Conservation (phyloP, 2,797 vertebrate species). For the Ispidina lecontei region DNA sequence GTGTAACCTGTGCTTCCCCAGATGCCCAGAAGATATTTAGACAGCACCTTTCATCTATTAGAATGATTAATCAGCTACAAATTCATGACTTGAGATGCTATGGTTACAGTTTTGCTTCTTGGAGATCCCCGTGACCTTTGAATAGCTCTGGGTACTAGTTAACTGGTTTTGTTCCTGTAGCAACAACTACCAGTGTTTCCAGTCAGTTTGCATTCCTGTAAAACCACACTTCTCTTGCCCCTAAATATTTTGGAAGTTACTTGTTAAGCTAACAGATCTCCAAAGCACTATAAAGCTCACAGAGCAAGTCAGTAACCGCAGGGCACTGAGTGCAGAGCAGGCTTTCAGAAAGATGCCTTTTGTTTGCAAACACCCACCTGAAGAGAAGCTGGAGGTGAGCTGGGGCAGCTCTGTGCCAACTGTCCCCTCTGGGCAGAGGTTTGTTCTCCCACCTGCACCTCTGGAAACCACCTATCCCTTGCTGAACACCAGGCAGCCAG, state of each 20-base stretch:
- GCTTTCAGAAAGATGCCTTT: conserved; percentile 12
- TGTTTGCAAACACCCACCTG: background rate
- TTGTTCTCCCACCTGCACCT: background rate
- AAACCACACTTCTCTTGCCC: conserved; percentile 39
- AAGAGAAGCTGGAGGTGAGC: background rate
- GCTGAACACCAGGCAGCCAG: fast-evolving
- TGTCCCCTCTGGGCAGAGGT: background rate
- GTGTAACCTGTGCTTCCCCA: background rate
- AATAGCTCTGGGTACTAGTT: conserved; percentile 15
- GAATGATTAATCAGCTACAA: conserved; percentile 41
- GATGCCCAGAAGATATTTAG: background rate
- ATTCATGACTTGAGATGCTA: background rate
- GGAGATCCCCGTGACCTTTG: background rate
- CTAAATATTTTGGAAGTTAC: conserved; percentile 46
- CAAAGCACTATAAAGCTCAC: conserved; percentile 5
- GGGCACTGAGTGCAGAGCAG: background rate
- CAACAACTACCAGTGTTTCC: conserved; percentile 45
- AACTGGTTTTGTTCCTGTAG: conserved; percentile 41
- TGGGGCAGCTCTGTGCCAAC: background rate
- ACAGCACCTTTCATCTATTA: conserved; percentile 14
- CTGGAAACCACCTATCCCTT: background rate
- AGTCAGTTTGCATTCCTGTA: conserved; percentile 51
- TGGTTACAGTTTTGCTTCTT: conserved; percentile 4
- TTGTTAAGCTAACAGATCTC: conserved; percentile 43
- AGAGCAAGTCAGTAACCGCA: conserved; percentile 31